Conservation (phyloP, 2,113 vertebrate genomes). For the Raja brachyura region DNA sequence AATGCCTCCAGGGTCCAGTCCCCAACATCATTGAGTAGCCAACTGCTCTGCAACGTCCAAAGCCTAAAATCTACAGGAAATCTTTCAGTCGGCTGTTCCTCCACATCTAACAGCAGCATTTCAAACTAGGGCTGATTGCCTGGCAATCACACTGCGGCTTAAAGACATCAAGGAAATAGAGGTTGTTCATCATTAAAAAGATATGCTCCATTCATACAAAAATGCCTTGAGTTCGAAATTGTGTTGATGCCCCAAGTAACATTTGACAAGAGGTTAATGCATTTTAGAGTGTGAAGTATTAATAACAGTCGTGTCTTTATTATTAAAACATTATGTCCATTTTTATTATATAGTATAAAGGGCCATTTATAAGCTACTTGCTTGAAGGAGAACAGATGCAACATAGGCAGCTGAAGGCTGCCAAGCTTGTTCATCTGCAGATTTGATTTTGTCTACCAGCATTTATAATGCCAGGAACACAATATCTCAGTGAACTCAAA, state of each 20-base stretch:
- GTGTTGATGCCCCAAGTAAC: not conserved
- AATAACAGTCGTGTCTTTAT: not conserved
- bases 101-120: not conserved
- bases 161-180: not conserved
- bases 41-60: not conserved
- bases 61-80: not conserved
- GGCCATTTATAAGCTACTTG: not conserved
- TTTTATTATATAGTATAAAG: not conserved
- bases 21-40: not conserved
- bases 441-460: slow-evolving; percentile 9
- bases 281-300: not conserved
- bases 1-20: not conserved
- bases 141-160: not conserved
- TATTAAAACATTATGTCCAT: not conserved
- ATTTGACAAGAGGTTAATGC: not conserved
- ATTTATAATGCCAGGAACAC: slow-evolving; percentile 7
- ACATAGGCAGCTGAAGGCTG: not conserved
- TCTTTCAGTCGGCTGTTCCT: not conserved
- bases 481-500: not conserved
- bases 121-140: not conserved
- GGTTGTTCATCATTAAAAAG: not conserved
- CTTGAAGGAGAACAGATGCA: not conserved
- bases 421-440: slow-evolving; percentile 6
- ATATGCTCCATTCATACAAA: too few species aligned
- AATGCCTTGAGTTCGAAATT: not conserved